Conservation (phyloP, 1,140 invertebrate genomes). For the Aphidius gifuensis region DNA sequence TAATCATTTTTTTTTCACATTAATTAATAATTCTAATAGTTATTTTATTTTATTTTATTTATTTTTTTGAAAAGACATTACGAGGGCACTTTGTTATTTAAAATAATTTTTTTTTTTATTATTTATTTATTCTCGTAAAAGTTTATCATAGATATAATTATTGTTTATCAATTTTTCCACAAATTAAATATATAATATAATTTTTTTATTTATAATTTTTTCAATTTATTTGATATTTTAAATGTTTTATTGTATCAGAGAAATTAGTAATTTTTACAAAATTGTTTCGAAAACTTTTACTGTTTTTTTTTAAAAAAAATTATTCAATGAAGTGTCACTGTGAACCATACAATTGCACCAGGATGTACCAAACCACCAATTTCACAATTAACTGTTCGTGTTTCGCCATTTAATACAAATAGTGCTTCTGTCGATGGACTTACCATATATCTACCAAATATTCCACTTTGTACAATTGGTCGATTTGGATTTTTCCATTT, state of each 20-base stretch:
- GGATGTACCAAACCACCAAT: conserved; percentile 68
- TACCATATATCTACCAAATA: conserved; percentile 75
- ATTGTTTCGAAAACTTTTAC: background rate
- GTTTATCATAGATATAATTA: background rate
- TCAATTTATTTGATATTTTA: too few species aligned
- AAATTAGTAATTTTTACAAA: too few species aligned
- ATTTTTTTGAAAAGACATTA: conserved; percentile 12
- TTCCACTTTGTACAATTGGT: conserved; percentile 66
- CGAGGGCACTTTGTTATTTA: conserved; percentile 23
- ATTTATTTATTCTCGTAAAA: background rate
- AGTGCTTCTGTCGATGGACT: conserved; percentile 71
- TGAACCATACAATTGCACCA: conserved; percentile 67
- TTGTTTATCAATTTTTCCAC: background rate
- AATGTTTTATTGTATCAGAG: too few species aligned
- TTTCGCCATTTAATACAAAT: conserved; percentile 72
- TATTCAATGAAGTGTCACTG: conserved; percentile 51
- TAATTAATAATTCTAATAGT: conserved; percentile 2
- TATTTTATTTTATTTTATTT: background rate
- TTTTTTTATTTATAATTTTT: background rate
- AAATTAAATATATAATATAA: background rate
- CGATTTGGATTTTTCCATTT: conserved; percentile 69
- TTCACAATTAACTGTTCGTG: conserved; percentile 74
- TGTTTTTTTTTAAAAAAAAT: background rate
- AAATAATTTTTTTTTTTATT: background rate
- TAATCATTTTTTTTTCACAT: background rate